Percentiles rank a stretch among this genome's conserved stretches.
phyloP scores from a whole-genome alignment of 2,888 invertebrate species.

The Caenorhabditis parvicauda region DNA sequence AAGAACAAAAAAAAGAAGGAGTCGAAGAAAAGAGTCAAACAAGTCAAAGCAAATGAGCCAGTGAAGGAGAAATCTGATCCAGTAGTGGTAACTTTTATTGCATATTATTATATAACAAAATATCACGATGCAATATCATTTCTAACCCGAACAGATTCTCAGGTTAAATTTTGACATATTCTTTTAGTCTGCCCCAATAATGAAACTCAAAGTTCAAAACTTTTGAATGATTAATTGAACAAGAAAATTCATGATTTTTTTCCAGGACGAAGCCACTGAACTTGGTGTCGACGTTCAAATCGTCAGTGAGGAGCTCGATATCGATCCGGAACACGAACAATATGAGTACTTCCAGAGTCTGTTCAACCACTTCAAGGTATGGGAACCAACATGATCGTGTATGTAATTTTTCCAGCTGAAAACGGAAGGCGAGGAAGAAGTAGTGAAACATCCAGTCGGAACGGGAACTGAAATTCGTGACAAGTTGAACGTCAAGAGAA shows the following conservation, averaged over 20 bases:
- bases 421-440: too few relatives aligned
- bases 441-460: constrained; percentile 16
- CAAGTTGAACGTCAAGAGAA: constrained; percentile 16
- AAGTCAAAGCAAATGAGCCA: constrained; percentile 10
- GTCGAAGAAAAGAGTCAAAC: constrained; percentile 49
- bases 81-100: too few relatives aligned
- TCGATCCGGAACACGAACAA: constrained; percentile 49
- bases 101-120: too few relatives aligned
- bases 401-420: too few relatives aligned
- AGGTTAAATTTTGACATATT: too few relatives aligned
- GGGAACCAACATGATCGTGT: neutral
- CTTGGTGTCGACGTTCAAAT: constrained; percentile 54
- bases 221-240: too few relatives aligned
- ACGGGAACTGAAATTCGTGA: constrained; percentile 19
- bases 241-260: too few relatives aligned
- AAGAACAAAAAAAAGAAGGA: constrained; percentile 60
- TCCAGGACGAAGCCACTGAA: constrained; percentile 11
- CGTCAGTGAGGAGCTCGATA: constrained; percentile 46
- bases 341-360: constrained; percentile 49
- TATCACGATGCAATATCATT: too few relatives aligned
- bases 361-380: constrained; percentile 50
- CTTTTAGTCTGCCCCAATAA: too few relatives aligned
- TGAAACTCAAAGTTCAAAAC: too few relatives aligned
- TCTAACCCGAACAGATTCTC: too few relatives aligned
- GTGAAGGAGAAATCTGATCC: too few relatives aligned